A percentile compares a stretch with the other conserved stretches of the same genome.
phyloP scores from a whole-genome alignment of 2,113 vertebrate species.

The Girardinichthys multiradiatus region DNA sequence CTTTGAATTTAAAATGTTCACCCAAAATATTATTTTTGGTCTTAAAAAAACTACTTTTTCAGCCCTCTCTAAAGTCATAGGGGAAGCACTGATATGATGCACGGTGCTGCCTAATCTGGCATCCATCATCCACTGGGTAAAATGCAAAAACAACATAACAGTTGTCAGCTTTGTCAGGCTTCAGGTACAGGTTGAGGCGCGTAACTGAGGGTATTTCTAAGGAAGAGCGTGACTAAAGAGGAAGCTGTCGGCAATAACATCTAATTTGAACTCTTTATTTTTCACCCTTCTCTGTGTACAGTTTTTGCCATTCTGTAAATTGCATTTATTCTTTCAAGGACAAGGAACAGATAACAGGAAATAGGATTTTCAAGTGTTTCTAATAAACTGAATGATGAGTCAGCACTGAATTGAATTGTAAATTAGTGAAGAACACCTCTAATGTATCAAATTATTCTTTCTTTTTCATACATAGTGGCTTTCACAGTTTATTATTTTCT shows the following conservation, averaged over 20 bases:
- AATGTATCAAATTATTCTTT: conserved; percentile 27
- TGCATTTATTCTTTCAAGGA: conserved; percentile 25
- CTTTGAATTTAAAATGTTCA: not conserved
- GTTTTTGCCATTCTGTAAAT: conserved; percentile 17
- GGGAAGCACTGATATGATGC: conserved; percentile 61
- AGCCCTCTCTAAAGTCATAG: conserved; percentile 29
- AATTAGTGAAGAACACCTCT: conserved; percentile 15
- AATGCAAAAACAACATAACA: conserved; percentile 42
- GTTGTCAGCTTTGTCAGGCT: conserved; percentile 43
- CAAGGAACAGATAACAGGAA: not conserved
- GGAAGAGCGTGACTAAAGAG: conserved; percentile 11
- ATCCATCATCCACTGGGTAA: conserved; percentile 61
- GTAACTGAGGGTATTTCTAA: conserved; percentile 31
- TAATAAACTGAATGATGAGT: conserved; percentile 32
- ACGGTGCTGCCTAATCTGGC: conserved; percentile 58
- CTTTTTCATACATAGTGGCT: not conserved
- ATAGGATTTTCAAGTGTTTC: conserved; percentile 12
- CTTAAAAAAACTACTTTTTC: conserved; percentile 19
- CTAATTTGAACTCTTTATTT: conserved; percentile 7
- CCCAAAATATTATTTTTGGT: not conserved
- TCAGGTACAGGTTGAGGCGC: conserved; percentile 21
- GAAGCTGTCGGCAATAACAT: conserved; percentile 21
- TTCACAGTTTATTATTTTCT: conserved; percentile 8
- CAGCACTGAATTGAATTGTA: conserved; percentile 21
- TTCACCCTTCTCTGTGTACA: not conserved